Percentiles rank a stretch among this genome's conserved stretches.
phyloP scores from a whole-genome alignment of 2,113 vertebrate genomes.

The Paramormyrops kingsleyae region DNA sequence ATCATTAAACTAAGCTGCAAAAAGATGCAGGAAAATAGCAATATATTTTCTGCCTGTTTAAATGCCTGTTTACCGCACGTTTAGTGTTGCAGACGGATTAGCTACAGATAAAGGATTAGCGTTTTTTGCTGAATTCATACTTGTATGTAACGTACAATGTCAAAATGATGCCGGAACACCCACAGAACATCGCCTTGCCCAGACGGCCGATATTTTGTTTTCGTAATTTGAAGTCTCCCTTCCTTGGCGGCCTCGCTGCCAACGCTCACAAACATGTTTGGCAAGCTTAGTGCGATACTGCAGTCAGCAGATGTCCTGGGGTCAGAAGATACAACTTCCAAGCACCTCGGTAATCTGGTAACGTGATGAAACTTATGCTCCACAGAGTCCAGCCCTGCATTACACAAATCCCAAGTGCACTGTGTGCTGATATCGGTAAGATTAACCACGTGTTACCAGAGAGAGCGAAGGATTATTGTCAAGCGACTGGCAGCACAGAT shows the following conservation, averaged over 20 bases:
- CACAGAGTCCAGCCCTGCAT: conserved; percentile 36
- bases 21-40: not conserved
- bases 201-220: not conserved
- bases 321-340: not conserved
- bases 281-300: not conserved
- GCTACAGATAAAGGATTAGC: conserved; percentile 61
- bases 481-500: conserved; percentile 33
- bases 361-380: conserved; percentile 56
- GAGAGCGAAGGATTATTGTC: conserved; percentile 51
- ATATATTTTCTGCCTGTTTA: conserved; percentile 37
- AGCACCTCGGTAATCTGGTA: conserved; percentile 47
- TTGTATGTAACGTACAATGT: conserved; percentile 55
- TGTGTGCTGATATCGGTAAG: conserved; percentile 48
- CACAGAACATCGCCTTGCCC: conserved; percentile 30
- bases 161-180: conserved; percentile 57
- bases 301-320: conserved; percentile 3
- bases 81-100: conserved; percentile 61
- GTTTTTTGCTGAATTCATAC: conserved; percentile 1
- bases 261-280: conserved; percentile 2
- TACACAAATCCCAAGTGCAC: conserved; percentile 47
- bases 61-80: conserved; percentile 54
- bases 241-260: conserved; percentile 13
- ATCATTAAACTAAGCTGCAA: conserved; percentile 23
- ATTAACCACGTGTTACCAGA: conserved; percentile 42
- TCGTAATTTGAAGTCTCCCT: conserved; percentile 6